These are phyloP conservation scores for Meloe dianella DNA, from an alignment of 2,888 invertebrate species.

Conservation along the genomic window DNA sequence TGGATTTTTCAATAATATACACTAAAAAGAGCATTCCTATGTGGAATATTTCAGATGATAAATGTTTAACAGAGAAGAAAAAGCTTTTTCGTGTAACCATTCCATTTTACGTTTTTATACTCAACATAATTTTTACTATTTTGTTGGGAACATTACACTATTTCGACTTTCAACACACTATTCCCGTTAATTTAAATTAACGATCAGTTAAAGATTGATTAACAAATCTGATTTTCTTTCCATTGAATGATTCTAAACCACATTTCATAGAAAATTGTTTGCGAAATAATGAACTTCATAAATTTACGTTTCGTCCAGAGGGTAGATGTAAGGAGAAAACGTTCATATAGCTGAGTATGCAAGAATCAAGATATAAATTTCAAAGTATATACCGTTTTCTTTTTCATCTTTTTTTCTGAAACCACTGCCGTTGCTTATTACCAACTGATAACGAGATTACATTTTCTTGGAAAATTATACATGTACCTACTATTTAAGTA, in stretches of 20 bases:
- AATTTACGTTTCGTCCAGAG: slow-evolving; percentile 48
- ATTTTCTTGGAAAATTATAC: neutral
- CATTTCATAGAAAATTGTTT: slow-evolving; percentile 48
- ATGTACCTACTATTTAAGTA: no score
- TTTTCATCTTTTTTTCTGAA: slow-evolving; percentile 12
- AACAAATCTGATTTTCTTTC: neutral
- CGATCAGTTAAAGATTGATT: neutral
- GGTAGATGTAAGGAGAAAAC: slow-evolving; percentile 36
- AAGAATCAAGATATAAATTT: slow-evolving; percentile 45
- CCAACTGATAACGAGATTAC: slow-evolving; percentile 24
- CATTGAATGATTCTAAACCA: slow-evolving; percentile 25
- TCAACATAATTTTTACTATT: slow-evolving; percentile 44
- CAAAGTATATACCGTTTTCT: slow-evolving; percentile 22
- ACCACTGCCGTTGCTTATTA: slow-evolving; percentile 22
- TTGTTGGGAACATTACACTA: slow-evolving; percentile 17
- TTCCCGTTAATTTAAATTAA: neutral
- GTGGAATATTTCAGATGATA: slow-evolving; percentile 38
- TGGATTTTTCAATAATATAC: slow-evolving; percentile 19
- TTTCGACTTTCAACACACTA: neutral
- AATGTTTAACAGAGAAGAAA: slow-evolving; percentile 41
- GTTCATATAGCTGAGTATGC: slow-evolving; percentile 43
- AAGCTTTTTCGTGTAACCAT: slow-evolving; percentile 43
- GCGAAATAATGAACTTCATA: slow-evolving; percentile 53
- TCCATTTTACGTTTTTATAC: slow-evolving; percentile 41
- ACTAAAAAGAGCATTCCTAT: slow-evolving; percentile 16